Evolutionary conservation across 1,140 invertebrate genomes (phyloP).

Genomic region (Agrilus planipennis): DNA sequence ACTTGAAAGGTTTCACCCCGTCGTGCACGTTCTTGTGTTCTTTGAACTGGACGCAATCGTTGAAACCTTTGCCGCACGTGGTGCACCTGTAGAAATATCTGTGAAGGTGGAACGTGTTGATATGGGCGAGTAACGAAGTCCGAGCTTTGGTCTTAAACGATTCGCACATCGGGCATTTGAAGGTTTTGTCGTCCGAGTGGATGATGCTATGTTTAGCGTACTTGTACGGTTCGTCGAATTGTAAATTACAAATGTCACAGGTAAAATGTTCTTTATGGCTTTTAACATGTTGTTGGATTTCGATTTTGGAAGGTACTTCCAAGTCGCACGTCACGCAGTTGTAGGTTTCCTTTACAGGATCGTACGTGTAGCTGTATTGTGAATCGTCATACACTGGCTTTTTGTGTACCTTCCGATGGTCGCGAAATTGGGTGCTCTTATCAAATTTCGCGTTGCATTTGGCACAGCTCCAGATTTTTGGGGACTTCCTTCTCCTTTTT

Average conservation of each 20-base stretch:
- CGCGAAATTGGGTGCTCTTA: slow-evolving; percentile 9
- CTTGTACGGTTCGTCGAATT: background rate
- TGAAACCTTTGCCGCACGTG: slow-evolving; percentile 37
- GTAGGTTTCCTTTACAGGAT: slow-evolving; percentile 17
- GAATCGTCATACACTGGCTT: slow-evolving; percentile 8
- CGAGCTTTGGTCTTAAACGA: slow-evolving; percentile 4
- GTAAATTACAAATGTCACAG: slow-evolving; percentile 2
- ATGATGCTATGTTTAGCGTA: slow-evolving; percentile 8
- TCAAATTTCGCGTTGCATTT: slow-evolving; percentile 16
- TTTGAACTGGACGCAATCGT: slow-evolving; percentile 32
- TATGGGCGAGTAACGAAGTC: slow-evolving; percentile 25
- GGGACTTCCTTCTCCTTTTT: too few relatives aligned
- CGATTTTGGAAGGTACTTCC: slow-evolving; percentile 16
- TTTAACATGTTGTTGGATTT: slow-evolving; percentile 18
- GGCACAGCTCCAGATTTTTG: slow-evolving; percentile 18
- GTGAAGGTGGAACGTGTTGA: slow-evolving; percentile 36
- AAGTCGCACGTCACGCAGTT: slow-evolving; percentile 22
- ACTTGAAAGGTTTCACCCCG: slow-evolving; percentile 26
- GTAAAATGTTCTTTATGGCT: slow-evolving; percentile 12
- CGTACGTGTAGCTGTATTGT: slow-evolving; percentile 17
- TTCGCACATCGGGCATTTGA: slow-evolving; percentile 8
- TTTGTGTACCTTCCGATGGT: slow-evolving; percentile 15
- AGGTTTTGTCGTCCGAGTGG: slow-evolving; percentile 4
- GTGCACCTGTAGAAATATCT: slow-evolving; percentile 38
- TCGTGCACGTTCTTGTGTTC: slow-evolving; percentile 31